phyloP scores from a whole-genome alignment of 2,113 vertebrate species.

The Gopherus evgoodei region DNA sequence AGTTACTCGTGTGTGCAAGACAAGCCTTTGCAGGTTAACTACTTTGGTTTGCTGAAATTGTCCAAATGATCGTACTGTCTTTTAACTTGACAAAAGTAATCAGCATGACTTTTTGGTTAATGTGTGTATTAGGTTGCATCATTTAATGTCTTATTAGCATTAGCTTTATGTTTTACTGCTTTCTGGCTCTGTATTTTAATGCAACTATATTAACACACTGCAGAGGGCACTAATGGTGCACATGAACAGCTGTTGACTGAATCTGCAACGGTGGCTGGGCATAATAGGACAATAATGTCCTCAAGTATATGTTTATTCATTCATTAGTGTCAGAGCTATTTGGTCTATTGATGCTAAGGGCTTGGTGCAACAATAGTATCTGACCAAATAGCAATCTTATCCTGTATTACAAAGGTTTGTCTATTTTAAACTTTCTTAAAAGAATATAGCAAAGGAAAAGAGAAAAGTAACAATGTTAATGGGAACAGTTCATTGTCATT shows the following conservation, averaged over 20 bases:
- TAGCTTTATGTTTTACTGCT: neutral
- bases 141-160: neutral
- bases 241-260: slow-evolving; percentile 26
- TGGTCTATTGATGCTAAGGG: neutral
- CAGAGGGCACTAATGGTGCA: slow-evolving; percentile 75
- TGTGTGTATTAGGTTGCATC: neutral
- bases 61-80: neutral
- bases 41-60: neutral
- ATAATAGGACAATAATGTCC: slow-evolving; percentile 1
- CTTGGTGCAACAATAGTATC: neutral
- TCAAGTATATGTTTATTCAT: slow-evolving; percentile 7
- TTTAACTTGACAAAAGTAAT: neutral
- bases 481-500: neutral
- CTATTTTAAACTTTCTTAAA: neutral
- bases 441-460: accelerated
- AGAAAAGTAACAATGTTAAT: neutral
- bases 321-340: neutral
- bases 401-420: neutral
- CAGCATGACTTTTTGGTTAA: neutral
- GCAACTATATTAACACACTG: slow-evolving; percentile 39
- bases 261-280: neutral
- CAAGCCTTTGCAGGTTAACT: neutral
- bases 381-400: slow-evolving; percentile 5
- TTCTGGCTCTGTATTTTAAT: neutral
- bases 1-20: neutral